phyloP scores from a whole-genome alignment of 2,888 invertebrate genomes.

The Holacanthella duospinosa region DNA sequence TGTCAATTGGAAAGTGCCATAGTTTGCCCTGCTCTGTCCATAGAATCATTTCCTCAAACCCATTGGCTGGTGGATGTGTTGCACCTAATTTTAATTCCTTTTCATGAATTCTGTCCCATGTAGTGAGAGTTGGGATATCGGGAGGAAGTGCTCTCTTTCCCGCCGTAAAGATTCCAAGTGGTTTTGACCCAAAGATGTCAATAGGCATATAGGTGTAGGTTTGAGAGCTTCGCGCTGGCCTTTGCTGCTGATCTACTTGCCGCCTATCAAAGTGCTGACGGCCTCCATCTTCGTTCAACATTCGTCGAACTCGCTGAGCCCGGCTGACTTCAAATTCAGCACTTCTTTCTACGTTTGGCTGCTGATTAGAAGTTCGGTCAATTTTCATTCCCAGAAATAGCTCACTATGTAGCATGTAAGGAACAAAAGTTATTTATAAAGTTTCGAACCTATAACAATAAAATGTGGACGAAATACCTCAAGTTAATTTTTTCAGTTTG shows the following conservation, averaged over 20 bases:
- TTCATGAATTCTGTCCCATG: conserved; percentile 58
- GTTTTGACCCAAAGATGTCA: conserved; percentile 53
- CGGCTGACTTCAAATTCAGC: conserved; percentile 21
- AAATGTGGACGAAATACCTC: conserved; percentile 18
- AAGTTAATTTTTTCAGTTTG: conserved; percentile 20
- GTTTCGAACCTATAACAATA: not conserved
- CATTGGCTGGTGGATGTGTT: conserved; percentile 68
- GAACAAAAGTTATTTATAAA: conserved; percentile 23
- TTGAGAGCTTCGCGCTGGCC: conserved; percentile 1
- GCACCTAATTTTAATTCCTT: conserved; percentile 57
- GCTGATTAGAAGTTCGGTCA: conserved; percentile 51
- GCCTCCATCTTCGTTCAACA: conserved; percentile 39
- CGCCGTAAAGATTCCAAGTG: conserved; percentile 55
- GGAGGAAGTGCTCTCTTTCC: not conserved
- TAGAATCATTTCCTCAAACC: conserved; percentile 81
- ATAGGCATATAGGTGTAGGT: conserved; percentile 38
- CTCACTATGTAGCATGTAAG: conserved; percentile 52
- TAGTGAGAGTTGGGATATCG: conserved; percentile 44
- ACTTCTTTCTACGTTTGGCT: not conserved
- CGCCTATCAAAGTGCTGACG: not conserved
- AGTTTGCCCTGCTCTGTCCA: conserved; percentile 92
- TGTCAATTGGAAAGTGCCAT: conserved; percentile 95
- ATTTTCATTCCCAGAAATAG: conserved; percentile 67
- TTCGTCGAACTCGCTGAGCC: conserved; percentile 26
- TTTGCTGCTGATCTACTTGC: not conserved